These are phyloP conservation scores for Menidia beryllina DNA, from an alignment of 2,113 vertebrate species.

Conservation along the genomic window DNA sequence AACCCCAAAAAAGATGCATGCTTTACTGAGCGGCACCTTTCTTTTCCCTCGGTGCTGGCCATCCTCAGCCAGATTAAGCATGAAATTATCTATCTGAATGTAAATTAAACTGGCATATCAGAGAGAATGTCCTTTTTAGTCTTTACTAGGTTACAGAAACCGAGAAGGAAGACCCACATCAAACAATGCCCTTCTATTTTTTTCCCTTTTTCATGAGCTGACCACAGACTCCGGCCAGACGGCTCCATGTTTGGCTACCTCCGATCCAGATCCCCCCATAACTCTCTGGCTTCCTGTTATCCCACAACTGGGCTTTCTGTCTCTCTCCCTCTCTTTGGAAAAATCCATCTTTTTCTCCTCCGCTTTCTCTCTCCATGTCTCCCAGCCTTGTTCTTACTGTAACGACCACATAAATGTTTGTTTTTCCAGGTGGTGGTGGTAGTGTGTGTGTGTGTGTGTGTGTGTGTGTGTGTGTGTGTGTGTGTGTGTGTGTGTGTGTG, in stretches of 20 bases:
- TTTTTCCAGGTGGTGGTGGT: constrained; percentile 62
- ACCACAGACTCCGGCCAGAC: constrained; percentile 85
- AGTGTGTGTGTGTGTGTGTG: too few species aligned
- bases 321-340: constrained; percentile 54
- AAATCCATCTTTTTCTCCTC: constrained; percentile 34
- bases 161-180: constrained; percentile 40
- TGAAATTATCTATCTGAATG: constrained; percentile 47
- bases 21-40: constrained; percentile 36
- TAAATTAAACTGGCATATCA: constrained; percentile 22
- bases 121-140: constrained; percentile 23
- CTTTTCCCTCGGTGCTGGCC: constrained; percentile 14
- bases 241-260: constrained; percentile 75
- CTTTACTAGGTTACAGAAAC: constrained; percentile 32
- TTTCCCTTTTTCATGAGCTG: constrained; percentile 59
- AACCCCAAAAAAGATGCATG: constrained; percentile 55
- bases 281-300: constrained; percentile 76
- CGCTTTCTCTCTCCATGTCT: constrained; percentile 16
- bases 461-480: too few species aligned
- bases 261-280: constrained; percentile 62
- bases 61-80: constrained; percentile 23
- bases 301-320: constrained; percentile 59
- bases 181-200: constrained; percentile 39
- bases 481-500: too few species aligned
- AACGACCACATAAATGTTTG: constrained; percentile 69
- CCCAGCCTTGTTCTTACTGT: constrained; percentile 48